Evolutionary conservation across 37 sponge, comb jelly and placozoan species (phyloP).

Genomic region (Geodia barretti): DNA sequence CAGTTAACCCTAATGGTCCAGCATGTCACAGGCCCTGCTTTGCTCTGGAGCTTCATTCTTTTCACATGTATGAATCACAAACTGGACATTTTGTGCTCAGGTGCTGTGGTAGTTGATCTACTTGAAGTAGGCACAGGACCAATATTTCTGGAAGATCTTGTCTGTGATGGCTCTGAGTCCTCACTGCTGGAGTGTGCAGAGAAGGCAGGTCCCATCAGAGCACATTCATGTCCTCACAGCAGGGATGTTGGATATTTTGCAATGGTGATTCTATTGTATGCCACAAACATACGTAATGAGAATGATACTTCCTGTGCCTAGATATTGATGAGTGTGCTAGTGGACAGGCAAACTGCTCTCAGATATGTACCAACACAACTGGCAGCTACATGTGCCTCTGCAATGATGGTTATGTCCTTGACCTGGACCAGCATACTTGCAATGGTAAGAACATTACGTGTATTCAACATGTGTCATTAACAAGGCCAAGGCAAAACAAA

Average conservation of each 20-base stretch:
- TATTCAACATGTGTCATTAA: too few species aligned
- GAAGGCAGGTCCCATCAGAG: not conserved
- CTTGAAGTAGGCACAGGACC: slow-evolving; percentile 29
- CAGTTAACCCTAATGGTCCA: too few species aligned
- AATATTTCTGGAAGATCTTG: slow-evolving; percentile 24
- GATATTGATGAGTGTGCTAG: slow-evolving; percentile 40
- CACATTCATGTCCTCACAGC: slow-evolving; percentile 8
- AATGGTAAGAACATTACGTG: not conserved
- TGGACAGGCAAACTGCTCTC: not conserved
- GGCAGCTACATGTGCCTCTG: slow-evolving; percentile 29
- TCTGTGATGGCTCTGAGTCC: slow-evolving; percentile 10
- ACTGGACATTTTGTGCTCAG: too few species aligned
- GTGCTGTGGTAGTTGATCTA: too few species aligned
- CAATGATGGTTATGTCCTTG: slow-evolving; percentile 12
- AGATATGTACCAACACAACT: slow-evolving; percentile 3
- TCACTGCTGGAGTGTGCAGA: slow-evolving; percentile 9
- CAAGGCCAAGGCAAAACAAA: too few species aligned
- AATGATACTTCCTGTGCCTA: not conserved
- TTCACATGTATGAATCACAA: too few species aligned
- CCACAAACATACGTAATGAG: too few species aligned
- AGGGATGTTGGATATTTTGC: slow-evolving; percentile 47
- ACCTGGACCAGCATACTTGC: slow-evolving; percentile 10
- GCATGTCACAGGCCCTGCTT: too few species aligned
- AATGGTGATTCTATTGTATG: too few species aligned
- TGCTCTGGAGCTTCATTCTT: too few species aligned